Base-by-base conservation (phyloP, 2,888 invertebrate genomes). In the Habroteleia sp. region DNA sequence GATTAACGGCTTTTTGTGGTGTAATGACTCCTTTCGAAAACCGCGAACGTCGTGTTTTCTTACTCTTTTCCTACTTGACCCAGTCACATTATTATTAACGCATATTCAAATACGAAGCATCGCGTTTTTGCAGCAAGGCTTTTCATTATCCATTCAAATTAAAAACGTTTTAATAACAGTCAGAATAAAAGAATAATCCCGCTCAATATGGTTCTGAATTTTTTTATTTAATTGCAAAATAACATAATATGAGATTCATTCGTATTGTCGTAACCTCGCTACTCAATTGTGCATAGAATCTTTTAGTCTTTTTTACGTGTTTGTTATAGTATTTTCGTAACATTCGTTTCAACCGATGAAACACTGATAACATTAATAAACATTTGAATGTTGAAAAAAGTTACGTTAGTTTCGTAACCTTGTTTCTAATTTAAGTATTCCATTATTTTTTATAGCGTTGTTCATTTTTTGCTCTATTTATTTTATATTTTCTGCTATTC, bases 1-100 rank as follows among this genome's bases (percentile, higher is more conserved):
- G 77, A 80, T 82, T 81, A 80, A 81, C 76, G 79, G 74, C 68
- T 62, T 50, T 42, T 52, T 58, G 39, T 31, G 46, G 23, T 73
- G 60, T 77, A 78, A 79, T 73, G 76, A 76, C 74, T 77, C 63
- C 60, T 63, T 50, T 60, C 76, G 46, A 56, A 66, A 33, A 60
- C 16, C 62, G 54, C 72, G 62, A 44, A 69, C 58, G 74, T 13
- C 41, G 29, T 58, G 63, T 58, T 60, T 69, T 39, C 58, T 35
- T 37, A 20, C 35, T 60, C 44, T 35, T 63, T 65, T 74, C 52
- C 65, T 52, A 69, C 31, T 65, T 65, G 68, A 71, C 71, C 71
- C 68, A 75, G 54, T 68, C 50, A 42, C 60, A 63, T 76, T 20
- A 17, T 42, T 62, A 39, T 58, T 60, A 46, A 58, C 56, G 46